Evolutionary conservation across 2,797 vertebrate species (phyloP).

Genomic region (Anguilla megastoma): DNA sequence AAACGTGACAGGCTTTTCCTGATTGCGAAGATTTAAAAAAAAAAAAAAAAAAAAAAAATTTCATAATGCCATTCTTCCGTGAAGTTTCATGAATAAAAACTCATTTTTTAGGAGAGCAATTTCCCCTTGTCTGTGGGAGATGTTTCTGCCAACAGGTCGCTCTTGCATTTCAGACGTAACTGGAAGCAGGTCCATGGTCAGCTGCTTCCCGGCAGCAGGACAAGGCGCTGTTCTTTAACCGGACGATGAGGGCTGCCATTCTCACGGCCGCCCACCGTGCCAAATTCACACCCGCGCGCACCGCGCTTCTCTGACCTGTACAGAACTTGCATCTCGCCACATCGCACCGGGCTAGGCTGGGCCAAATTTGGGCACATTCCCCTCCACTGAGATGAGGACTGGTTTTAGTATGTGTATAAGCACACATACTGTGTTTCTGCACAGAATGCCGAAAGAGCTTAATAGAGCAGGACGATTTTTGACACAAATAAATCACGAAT

Average conservation of each 20-base stretch:
- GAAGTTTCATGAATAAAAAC: slow-evolving; percentile 15
- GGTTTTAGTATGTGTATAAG: no score
- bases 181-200: slow-evolving; percentile 32
- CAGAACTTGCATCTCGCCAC: neutral
- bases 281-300: neutral
- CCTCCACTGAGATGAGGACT: neutral
- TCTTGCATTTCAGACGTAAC: slow-evolving; percentile 35
- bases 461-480: neutral
- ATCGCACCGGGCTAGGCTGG: neutral
- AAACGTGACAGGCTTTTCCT: neutral
- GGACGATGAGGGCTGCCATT: slow-evolving; percentile 48
- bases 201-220: slow-evolving; percentile 2
- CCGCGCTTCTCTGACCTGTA: neutral
- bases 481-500: neutral
- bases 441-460: neutral
- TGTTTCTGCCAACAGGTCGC: slow-evolving; percentile 42
- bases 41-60: slow-evolving; percentile 16
- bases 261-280: slow-evolving; percentile 35
- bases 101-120: neutral
- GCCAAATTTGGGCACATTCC: neutral
- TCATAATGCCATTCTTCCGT: slow-evolving; percentile 16
- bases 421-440: neutral
- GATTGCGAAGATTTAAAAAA: slow-evolving; percentile 33
- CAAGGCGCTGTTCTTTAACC: slow-evolving; percentile 40
- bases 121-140: neutral